These are phyloP conservation scores for Neodiprion pinetum DNA, from an alignment of 1,140 invertebrate genomes.

Conservation along the genomic window DNA sequence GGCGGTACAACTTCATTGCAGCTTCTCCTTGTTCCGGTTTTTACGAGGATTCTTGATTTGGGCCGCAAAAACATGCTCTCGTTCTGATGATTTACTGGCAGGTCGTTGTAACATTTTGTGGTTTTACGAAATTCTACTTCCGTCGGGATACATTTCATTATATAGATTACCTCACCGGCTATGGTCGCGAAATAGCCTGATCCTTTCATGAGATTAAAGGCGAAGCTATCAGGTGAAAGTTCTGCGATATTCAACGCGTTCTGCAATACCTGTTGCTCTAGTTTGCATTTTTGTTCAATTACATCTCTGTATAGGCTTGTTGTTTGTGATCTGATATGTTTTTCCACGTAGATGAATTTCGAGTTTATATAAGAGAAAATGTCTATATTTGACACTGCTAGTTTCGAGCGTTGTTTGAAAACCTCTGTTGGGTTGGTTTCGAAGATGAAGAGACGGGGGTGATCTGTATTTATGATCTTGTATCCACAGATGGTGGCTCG, in stretches of 20 bases:
- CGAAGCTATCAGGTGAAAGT: slow-evolving; percentile 9
- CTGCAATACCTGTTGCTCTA: slow-evolving; percentile 19
- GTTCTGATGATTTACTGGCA: no score
- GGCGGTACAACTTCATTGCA: no score
- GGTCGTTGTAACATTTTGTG: no score
- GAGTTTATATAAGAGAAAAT: slow-evolving; percentile 31
- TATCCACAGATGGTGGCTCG: slow-evolving; percentile 16
- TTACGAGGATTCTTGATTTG: no score
- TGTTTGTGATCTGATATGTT: slow-evolving; percentile 24
- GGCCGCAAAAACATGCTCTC: no score
- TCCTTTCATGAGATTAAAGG: background rate
- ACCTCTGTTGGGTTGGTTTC: slow-evolving; percentile 11
- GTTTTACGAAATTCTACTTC: background rate
- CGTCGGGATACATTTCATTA: background rate
- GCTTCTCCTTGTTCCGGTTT: no score
- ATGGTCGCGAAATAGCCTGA: background rate
- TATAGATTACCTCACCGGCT: background rate
- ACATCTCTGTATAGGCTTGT: slow-evolving; percentile 23
- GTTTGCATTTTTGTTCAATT: slow-evolving; percentile 13
- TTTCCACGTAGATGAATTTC: slow-evolving; percentile 33
- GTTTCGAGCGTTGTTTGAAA: background rate
- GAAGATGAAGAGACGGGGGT: slow-evolving; percentile 23
- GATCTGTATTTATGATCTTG: slow-evolving; percentile 23
- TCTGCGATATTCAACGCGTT: background rate
- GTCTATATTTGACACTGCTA: slow-evolving; percentile 17